Evolutionary conservation across 2,797 vertebrate genomes (phyloP), one percentile per base, ranked within the genome.

Genomic region (Rhinophrynus dorsalis): DNA sequence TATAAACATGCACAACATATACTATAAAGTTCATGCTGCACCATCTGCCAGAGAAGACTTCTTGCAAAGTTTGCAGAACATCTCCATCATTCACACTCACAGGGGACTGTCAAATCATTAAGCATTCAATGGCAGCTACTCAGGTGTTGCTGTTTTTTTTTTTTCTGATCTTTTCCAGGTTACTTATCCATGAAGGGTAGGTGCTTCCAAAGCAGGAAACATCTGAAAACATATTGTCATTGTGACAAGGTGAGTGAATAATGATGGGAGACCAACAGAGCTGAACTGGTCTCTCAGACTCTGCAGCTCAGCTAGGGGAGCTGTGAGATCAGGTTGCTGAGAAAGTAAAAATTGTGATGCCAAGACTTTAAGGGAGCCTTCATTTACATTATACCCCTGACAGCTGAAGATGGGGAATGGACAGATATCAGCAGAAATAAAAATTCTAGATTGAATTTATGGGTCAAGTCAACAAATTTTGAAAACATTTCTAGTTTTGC

Each of bases 171-270:
- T 58, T 73, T 73, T 73, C 35, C 61, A 73, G 54, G 32, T 55
- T 73, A 73, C 61, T 64, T 66, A 73, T 66, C 54, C 68, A 64
- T 72, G 68, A 72, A 73, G 69, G 69, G 50, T 72, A 58, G 60
- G 33, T 59, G 62, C 32, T 6, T 29, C 13, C n/a, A 38, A 42
- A 50, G 35, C 24, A 58, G 57, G 63, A 61, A 69, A 65, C 11
- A 66, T 65, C 54, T 35, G 61, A 66, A 51, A 57, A 50, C 68
- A 72, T 51, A 73, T 66, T 59, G 62, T 66, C 69, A 51, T 42
- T 66, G 23, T 59, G 56, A 58, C 13, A 60, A 30, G 38, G 26
- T 13, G 15, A 21, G 29, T 52, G 45, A 73, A 58, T 65, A 52
- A 65, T 73, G 44, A 35, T 20, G 24, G 44, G 20, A 61, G 57